Conservation (phyloP, 37 sponge, comb jelly and placozoan species). For the Chondrilla cf. caribensis region DNA sequence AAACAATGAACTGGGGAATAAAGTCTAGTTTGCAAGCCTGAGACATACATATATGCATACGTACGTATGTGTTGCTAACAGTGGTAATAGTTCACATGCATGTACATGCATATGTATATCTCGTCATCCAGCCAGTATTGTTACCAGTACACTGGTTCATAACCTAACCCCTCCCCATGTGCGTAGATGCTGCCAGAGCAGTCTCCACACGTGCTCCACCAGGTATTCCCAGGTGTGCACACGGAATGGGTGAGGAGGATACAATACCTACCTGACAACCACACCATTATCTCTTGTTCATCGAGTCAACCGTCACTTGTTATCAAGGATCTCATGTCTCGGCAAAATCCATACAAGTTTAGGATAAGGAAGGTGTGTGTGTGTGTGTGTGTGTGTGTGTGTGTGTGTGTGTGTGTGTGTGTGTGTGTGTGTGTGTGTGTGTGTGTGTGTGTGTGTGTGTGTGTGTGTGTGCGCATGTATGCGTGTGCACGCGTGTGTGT, state of each 20-base stretch:
- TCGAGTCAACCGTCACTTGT: conserved; percentile 64
- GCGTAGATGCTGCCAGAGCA: conserved; percentile 46
- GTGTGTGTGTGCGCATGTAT: background rate
- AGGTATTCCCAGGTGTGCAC: conserved; percentile 51
- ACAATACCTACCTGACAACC: conserved; percentile 74
- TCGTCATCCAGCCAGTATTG: no score
- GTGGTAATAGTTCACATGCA: no score
- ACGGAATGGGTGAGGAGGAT: conserved; percentile 82
- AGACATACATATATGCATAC: no score
- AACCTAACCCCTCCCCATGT: background rate
- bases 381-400: conserved; percentile 24
- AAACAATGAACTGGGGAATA: no score
- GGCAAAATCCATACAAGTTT: conserved; percentile 83
- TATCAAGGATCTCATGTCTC: conserved; percentile 61
- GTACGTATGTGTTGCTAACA: no score
- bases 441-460: conserved; percentile 26
- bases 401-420: conserved; percentile 30
- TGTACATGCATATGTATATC: background rate
- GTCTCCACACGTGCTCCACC: conserved; percentile 29
- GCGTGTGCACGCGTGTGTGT: no score
- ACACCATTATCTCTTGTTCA: conserved; percentile 84
- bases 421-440: conserved; percentile 36
- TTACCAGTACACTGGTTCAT: no score
- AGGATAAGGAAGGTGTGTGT: conserved; percentile 76
- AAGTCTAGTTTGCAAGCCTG: no score